Conservation (phyloP, 2,113 vertebrate genomes). For the Rhinolophus sinicus region DNA sequence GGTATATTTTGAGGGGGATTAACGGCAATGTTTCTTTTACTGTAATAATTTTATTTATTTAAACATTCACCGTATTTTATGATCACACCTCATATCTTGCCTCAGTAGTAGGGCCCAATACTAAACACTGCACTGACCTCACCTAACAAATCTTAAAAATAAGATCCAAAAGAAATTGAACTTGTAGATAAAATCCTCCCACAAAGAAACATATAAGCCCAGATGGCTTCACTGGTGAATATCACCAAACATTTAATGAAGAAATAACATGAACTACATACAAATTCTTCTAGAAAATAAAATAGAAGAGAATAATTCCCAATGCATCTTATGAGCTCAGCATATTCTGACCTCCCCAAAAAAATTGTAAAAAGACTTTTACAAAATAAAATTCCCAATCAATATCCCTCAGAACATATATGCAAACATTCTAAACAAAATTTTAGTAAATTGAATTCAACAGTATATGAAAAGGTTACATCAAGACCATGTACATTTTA, state of each 20-base stretch:
- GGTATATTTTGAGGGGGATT: too few species aligned
- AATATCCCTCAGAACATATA: background rate
- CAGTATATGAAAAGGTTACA: background rate
- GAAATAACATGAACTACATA: background rate
- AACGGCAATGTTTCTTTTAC: too few species aligned
- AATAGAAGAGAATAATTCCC: background rate
- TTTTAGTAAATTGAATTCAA: background rate
- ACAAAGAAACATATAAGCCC: background rate
- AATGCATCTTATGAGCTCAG: background rate
- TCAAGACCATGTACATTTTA: background rate
- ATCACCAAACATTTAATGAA: slow-evolving; percentile 26
- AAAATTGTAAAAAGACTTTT: background rate
- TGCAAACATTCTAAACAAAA: background rate
- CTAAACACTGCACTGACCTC: background rate
- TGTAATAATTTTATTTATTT: too few species aligned
- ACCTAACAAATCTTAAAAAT: background rate
- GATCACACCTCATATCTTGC: background rate
- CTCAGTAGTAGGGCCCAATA: background rate
- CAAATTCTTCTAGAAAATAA: slow-evolving; percentile 20
- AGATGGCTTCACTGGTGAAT: background rate
- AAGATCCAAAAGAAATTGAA: background rate
- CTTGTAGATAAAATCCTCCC: background rate
- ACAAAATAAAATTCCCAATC: background rate
- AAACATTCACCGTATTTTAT: too few species aligned
- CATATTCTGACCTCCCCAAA: background rate